These are phyloP conservation scores for Rambutsinella grinnellia DNA, from an alignment of 2,888 invertebrate species.

Conservation along the genomic window DNA sequence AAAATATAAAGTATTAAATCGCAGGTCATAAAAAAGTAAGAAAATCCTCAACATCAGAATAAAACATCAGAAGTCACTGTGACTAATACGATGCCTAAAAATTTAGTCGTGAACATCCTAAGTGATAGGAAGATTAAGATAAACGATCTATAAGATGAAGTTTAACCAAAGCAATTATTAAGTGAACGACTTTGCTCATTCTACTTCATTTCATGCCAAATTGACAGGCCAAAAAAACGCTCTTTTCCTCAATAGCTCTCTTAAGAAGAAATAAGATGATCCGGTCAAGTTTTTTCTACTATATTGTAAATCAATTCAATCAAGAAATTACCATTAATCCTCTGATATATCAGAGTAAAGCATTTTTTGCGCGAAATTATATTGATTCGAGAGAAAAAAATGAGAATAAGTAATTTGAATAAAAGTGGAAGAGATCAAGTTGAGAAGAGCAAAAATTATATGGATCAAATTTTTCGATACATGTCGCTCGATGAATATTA, in stretches of 20 bases:
- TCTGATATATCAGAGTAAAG: conserved; percentile 11
- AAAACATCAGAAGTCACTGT: no score
- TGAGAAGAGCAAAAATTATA: no score
- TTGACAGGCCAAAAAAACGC: neutral
- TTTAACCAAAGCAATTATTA: conserved; percentile 42
- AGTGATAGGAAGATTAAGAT: conserved; percentile 32
- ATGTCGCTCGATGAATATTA: no score
- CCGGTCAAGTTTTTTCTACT: conserved; percentile 17
- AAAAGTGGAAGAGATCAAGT: no score
- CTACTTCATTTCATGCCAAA: conserved; percentile 37
- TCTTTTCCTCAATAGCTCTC: neutral
- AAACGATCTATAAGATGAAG: conserved; percentile 22
- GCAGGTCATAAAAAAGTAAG: no score
- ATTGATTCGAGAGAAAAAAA: no score
- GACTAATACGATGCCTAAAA: no score
- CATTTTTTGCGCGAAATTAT: neutral
- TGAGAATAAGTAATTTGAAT: no score
- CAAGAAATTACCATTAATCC: conserved; percentile 31
- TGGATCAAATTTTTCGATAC: no score
- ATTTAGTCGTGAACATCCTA: no score
- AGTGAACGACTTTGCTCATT: conserved; percentile 15
- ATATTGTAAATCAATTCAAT: conserved; percentile 46
- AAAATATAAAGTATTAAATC: no score
- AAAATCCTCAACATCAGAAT: no score
- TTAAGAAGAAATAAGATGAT: conserved; percentile 22